Base-by-base conservation (phyloP, 2,888 invertebrate species). In the Polymixis lichenea region DNA sequence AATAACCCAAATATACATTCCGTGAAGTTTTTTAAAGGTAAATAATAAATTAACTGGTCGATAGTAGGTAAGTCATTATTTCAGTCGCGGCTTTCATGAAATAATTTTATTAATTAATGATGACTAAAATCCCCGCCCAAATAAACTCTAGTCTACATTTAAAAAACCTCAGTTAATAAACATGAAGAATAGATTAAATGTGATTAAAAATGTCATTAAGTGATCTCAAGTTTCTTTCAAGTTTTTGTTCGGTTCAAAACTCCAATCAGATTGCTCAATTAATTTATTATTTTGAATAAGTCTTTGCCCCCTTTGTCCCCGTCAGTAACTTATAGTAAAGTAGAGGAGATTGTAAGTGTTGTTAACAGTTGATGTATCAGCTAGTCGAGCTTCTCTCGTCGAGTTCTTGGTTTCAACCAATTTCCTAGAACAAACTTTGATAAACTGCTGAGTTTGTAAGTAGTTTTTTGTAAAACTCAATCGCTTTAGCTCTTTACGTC, bases 401-500 rank as follows among this genome's bases (percentile, higher is more conserved):
- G 46, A 85, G 72, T 58, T 77, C 61, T 56, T 60, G 22, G 56
- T 77, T 67, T 72, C 65, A 70, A 32, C 51, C 82, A 81, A 74
- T 82, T 82, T 74, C 56, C 75, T 66, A 55, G 66, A 75, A 51
- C 67, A 72, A 75, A 77, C 58, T 80, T 77, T 72, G 74, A 78
- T 86, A 64, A 72, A 74, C 38, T 66, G 49, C 28, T 62, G 64
- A 62, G 60, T 65, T 75, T 78, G 38, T 68, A 60, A 51, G 22
- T 66, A 46, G 69, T 76, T 61, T 55, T 79, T 75, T 58, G 62
- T 68, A 81, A 22, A 25, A 77, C 28, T 64, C 43, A 72, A 73
- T 80, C 49, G n/a, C n/a, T n/a, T n/a, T 65, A 60, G n/a, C 43
- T 68, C 13, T 66, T 17, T n/a, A 58, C 58, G 64, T 69, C 38